phyloP scores from a whole-genome alignment of 2,888 invertebrate species.

The Drosophila cognata region DNA sequence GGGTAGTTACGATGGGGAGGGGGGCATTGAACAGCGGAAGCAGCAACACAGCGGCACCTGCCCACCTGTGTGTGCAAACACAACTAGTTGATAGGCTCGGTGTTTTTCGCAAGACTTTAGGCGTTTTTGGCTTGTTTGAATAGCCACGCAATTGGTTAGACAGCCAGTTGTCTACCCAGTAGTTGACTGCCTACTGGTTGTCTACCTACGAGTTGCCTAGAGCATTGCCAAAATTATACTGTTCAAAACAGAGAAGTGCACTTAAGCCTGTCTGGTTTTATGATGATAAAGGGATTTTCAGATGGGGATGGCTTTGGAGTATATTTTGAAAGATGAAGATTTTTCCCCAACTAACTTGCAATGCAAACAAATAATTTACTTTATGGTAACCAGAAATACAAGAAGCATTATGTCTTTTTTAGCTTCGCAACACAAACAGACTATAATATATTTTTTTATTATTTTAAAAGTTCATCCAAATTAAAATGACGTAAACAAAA shows the following conservation, averaged over 20 bases:
- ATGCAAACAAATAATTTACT: not conserved
- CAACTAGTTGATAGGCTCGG: slow-evolving; percentile 35
- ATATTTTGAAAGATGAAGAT: not conserved
- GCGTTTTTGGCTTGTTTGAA: slow-evolving; percentile 41
- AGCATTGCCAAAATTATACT: slow-evolving; percentile 27
- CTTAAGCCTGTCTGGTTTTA: slow-evolving; percentile 28
- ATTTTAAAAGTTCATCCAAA: not conserved
- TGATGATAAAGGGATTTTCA: not conserved
- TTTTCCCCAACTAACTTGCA: not conserved
- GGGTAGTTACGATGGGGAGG: slow-evolving; percentile 1
- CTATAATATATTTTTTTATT: not conserved
- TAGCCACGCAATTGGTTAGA: slow-evolving; percentile 33
- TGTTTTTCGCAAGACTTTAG: slow-evolving; percentile 31
- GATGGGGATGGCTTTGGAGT: not conserved
- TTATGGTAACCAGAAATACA: not conserved
- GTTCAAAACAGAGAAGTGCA: slow-evolving; percentile 47
- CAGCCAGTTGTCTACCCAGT: slow-evolving; percentile 3
- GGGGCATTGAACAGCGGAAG: slow-evolving; percentile 14
- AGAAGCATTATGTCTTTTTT: not conserved
- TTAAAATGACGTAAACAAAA: not conserved
- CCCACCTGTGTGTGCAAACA: slow-evolving; percentile 53
- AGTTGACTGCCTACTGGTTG: not conserved
- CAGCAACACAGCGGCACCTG: slow-evolving; percentile 53
- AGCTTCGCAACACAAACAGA: not conserved
- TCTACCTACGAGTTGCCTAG: slow-evolving; percentile 16